Conservation (phyloP, 2,888 invertebrate genomes). For the Formica aserva region DNA sequence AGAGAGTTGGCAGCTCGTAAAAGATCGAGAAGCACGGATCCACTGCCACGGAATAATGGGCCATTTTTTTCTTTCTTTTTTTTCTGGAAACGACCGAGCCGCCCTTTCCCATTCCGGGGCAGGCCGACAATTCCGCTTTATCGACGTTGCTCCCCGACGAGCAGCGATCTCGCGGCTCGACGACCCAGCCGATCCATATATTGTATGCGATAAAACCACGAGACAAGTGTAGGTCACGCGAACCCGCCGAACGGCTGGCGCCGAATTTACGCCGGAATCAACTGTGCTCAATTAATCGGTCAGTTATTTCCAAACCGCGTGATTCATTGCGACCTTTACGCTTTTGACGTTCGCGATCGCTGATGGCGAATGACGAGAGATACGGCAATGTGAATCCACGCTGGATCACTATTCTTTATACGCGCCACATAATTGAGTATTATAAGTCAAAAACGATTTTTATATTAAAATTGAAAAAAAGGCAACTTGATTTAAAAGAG, state of each 20-base stretch:
- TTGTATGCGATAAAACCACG: slow-evolving; percentile 42
- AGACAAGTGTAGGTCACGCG: slow-evolving; percentile 55
- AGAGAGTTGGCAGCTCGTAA: slow-evolving; percentile 54
- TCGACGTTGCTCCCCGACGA: slow-evolving; percentile 58
- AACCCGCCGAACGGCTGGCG: slow-evolving; percentile 27
- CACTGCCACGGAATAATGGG: slow-evolving; percentile 63
- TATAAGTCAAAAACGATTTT: neutral
- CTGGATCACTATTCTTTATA: neutral
- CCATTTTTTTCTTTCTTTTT: slow-evolving; percentile 37
- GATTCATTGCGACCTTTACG: slow-evolving; percentile 41
- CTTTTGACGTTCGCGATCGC: neutral
- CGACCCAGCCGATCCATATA: slow-evolving; percentile 35
- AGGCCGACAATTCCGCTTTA: slow-evolving; percentile 61
- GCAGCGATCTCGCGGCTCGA: slow-evolving; percentile 42
- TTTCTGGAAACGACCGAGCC: slow-evolving; percentile 51
- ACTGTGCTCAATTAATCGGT: slow-evolving; percentile 49
- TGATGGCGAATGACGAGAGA: neutral
- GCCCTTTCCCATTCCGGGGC: slow-evolving; percentile 24
- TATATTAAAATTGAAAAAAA: neutral
- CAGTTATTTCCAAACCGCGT: slow-evolving; percentile 38
- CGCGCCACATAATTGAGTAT: neutral
- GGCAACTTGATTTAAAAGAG: neutral
- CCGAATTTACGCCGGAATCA: slow-evolving; percentile 53
- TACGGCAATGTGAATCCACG: neutral
- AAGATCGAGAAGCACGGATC: slow-evolving; percentile 64